Evolutionary conservation across 2,113 vertebrate genomes (phyloP), one percentile per base, ranked within the genome.

Genomic region (Propithecus coquereli): DNA sequence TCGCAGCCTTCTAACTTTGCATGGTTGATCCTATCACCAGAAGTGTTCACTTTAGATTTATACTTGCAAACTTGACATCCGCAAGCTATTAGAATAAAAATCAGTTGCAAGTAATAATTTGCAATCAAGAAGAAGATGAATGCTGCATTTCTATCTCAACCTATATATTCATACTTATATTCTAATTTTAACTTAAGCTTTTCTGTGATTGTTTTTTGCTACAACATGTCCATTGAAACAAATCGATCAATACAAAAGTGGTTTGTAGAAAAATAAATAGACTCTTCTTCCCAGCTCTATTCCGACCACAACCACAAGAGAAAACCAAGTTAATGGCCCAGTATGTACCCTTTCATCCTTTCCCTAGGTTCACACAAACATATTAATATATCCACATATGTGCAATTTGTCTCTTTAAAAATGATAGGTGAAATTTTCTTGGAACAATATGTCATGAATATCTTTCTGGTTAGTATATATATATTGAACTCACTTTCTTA

Each of bases 101-200:
- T 74, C 40, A 71, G 22, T 83, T 88, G 32, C 65, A 59, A 83
- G 37, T 47, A 88, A 85, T 57, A 73, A 74, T 63, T 70, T 25
- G 65, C 3, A 90, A 65, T 37, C 61, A 86, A 82, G n/a, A 20
- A 63, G 34, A 90, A 95, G 74, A 83, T 65, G 22, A 30, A 50
- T 57, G n/a, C 22, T 70, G 11, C 32, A 79, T 87, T 68, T 91
- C 65, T 63, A 45, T 87, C 71, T 92, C 77, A 52, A 73, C 23
- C 52, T 32, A 47, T 30, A 66, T 32, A 22, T 65, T 91, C 77
- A 88, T 85, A 20, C 11, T 61, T 86, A 85, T 27, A 34, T 59
- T 92, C 45, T 90, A 81, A 90, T 86, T 92, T 86, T 90, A 85
- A 86, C 59, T 59, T 74, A 45, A 95, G 52, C 17, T 27, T 80